phyloP scores from a whole-genome alignment of 2,888 invertebrate genomes.

The Diplazon laetatorius region DNA sequence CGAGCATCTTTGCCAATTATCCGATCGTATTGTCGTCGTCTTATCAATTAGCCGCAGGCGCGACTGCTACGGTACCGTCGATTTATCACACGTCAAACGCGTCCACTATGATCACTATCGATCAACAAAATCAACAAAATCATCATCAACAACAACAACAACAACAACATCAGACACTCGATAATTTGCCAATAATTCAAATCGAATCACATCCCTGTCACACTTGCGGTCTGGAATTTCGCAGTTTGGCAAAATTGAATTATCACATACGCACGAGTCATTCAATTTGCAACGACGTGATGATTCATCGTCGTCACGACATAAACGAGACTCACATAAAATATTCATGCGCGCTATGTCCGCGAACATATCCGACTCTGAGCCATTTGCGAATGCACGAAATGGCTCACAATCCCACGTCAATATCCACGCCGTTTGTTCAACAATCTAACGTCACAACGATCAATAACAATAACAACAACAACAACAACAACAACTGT shows the following conservation, averaged over 20 bases:
- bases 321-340: conserved; percentile 70
- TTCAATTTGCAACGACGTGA: conserved; percentile 59
- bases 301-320: conserved; percentile 67
- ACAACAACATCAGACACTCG: conserved; percentile 58
- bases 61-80: too few relatives aligned
- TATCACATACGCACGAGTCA: conserved; percentile 79
- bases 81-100: conserved; percentile 68
- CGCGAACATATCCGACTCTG: conserved; percentile 76
- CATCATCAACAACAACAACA: conserved; percentile 18
- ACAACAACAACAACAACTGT: too few relatives aligned
- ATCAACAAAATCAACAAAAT: conserved; percentile 35
- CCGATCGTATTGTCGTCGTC: conserved; percentile 73
- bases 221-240: conserved; percentile 79
- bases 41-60: conserved; percentile 70
- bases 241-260: conserved; percentile 77
- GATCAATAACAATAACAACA: conserved; percentile 12
- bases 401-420: conserved; percentile 72
- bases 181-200: conserved; percentile 75
- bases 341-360: conserved; percentile 77
- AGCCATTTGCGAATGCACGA: conserved; percentile 79
- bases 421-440: conserved; percentile 56
- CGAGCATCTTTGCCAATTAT: conserved; percentile 75
- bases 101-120: conserved; percentile 63
- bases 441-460: conserved; percentile 40
- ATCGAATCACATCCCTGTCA: conserved; percentile 77